Conservation (phyloP, 2,113 vertebrate genomes). For the Lontra canadensis region DNA sequence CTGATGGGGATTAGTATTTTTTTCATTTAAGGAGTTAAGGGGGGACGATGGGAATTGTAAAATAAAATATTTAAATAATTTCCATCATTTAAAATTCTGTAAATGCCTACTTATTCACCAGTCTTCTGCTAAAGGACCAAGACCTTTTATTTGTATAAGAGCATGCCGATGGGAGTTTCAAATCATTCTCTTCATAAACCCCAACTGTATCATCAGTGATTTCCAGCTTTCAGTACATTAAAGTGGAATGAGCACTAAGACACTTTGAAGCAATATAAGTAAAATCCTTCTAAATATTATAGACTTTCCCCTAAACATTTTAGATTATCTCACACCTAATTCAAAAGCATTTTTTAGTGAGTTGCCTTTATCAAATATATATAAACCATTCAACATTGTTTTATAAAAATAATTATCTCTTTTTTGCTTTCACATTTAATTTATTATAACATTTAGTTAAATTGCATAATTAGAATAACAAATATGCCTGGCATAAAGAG, state of each 20-base stretch:
- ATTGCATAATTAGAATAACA: neutral
- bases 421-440: neutral
- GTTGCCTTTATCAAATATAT: neutral
- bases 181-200: neutral
- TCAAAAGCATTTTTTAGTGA: neutral
- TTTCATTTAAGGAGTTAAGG: slow-evolving; percentile 10
- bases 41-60: neutral
- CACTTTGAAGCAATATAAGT: neutral
- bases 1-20: neutral
- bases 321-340: neutral
- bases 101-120: neutral
- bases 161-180: neutral
- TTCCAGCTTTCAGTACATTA: neutral
- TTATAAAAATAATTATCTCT: neutral
- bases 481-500: neutral
- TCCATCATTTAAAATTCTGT: neutral
- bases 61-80: neutral
- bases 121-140: neutral
- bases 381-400: neutral
- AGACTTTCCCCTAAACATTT: neutral
- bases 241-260: neutral
- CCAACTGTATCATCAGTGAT: neutral
- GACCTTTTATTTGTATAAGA: neutral
- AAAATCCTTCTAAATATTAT: neutral
- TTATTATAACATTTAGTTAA: neutral